These are phyloP conservation scores for Yponomeuta sedellus DNA, from an alignment of 2,888 invertebrate species.

Conservation along the genomic window DNA sequence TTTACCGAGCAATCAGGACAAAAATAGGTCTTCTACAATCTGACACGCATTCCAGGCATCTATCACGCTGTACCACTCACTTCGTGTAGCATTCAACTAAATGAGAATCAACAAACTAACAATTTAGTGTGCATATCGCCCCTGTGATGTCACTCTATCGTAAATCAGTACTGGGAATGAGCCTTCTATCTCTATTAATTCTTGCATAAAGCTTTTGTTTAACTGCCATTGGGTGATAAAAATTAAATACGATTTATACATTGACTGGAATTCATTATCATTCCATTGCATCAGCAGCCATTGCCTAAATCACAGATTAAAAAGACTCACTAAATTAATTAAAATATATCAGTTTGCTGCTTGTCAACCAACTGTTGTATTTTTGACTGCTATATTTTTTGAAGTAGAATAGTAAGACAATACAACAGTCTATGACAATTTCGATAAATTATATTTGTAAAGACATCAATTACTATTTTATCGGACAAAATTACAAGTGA, in stretches of 20 bases:
- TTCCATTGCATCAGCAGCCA: not conserved
- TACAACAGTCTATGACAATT: no score
- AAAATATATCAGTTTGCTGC: not conserved
- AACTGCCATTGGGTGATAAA: not conserved
- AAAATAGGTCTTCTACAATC: not conserved
- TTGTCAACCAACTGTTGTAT: conserved; percentile 15
- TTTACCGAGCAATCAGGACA: not conserved
- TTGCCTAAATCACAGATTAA: not conserved
- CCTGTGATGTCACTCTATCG: not conserved
- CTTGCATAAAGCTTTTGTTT: not conserved
- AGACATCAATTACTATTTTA: no score
- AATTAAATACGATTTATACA: not conserved
- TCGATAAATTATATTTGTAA: no score
- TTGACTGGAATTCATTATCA: not conserved
- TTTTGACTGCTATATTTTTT: not conserved
- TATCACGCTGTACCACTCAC: not conserved
- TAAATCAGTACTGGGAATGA: not conserved
- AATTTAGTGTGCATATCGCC: not conserved
- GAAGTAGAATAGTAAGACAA: not conserved
- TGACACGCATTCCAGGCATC: not conserved
- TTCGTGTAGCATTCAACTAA: not conserved
- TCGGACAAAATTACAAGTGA: no score
- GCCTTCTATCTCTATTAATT: not conserved
- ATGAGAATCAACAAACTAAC: not conserved
- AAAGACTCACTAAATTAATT: no score